Base-by-base conservation (phyloP, 1,140 invertebrate genomes). In the Drosophila tani region DNA sequence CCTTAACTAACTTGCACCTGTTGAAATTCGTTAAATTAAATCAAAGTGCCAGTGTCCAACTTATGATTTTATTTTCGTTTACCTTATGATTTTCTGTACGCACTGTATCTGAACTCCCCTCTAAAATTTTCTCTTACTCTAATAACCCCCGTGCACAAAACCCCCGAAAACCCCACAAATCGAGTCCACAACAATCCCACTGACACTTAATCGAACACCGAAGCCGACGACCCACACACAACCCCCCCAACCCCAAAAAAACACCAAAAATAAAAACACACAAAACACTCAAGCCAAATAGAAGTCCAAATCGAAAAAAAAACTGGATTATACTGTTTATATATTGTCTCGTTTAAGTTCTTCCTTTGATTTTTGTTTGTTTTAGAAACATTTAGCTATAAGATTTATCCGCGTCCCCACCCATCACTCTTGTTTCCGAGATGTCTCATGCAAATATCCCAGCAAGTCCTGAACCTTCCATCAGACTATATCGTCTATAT, bases 271-370 rank as follows among this genome's bases (percentile, higher is more conserved):
- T 24, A 47, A 76, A 79, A 53, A 21, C 35, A 75, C 70, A 79
- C 55, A 65, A 56, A 79, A 77, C 65, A 71, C 58, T 58, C 21
- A 46, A 79, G 69, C 21, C 38, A 75, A 75, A 55, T 62, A 74
- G 40, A 46, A 63, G 53, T 57, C 76, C 58, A 66, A 49, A 69
- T 46, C 46, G 12, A 38, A 38, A 51, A 82, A 75, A 77, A 74
- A 65, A 86, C 63, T 83, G 66, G 67, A 83, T 77, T 60, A 74
- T 60, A 78, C 50, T 90, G 69, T 75, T 81, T 60, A 81, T 78
- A 84, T 78, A 83, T 78, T 85, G 68, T 88, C 68, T 81, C 60
- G 73, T 68, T 87, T 87, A 88, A 88, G 84, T 78, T 77, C 86
- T 84, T 51, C 67, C 57, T 77, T 70, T 83, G 75, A 67, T 82